A percentile compares a stretch with the other conserved stretches of the same genome.
Conservation (phyloP, 1,140 invertebrate genomes). For the Myzus persicae region DNA sequence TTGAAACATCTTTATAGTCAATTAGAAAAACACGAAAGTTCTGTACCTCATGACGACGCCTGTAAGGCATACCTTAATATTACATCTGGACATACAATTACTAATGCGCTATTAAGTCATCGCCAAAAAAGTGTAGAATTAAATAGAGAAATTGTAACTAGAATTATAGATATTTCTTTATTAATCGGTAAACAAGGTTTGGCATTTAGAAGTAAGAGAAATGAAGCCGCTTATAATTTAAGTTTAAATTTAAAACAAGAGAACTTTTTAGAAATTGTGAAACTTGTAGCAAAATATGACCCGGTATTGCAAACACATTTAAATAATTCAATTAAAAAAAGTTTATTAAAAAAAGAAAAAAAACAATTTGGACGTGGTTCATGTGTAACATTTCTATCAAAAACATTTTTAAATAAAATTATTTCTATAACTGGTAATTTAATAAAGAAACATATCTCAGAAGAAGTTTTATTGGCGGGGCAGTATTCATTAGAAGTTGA, state of each 20-base stretch:
- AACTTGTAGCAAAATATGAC: slow-evolving; percentile 7
- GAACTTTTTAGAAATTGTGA: neutral
- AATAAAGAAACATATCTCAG: no score
- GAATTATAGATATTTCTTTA: slow-evolving; percentile 15
- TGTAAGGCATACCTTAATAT: neutral
- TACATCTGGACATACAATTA: no score
- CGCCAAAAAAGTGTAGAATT: no score
- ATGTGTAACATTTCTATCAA: no score
- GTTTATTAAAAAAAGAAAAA: neutral
- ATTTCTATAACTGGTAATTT: no score
- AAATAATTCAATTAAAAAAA: neutral
- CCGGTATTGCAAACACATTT: neutral
- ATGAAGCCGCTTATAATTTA: no score
- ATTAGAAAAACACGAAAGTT: neutral
- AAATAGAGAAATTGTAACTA: neutral
- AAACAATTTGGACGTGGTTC: no score
- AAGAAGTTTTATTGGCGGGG: neutral
- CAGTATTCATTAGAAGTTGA: slow-evolving; percentile 16
- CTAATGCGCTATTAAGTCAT: no score
- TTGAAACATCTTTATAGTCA: neutral
- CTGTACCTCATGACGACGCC: neutral
- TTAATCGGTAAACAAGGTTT: neutral
- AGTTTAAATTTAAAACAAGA: neutral
- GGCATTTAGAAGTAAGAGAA: no score
- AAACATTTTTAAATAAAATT: no score